phyloP scores from a whole-genome alignment of 2,797 vertebrate genomes.

The Thaleichthys pacificus region DNA sequence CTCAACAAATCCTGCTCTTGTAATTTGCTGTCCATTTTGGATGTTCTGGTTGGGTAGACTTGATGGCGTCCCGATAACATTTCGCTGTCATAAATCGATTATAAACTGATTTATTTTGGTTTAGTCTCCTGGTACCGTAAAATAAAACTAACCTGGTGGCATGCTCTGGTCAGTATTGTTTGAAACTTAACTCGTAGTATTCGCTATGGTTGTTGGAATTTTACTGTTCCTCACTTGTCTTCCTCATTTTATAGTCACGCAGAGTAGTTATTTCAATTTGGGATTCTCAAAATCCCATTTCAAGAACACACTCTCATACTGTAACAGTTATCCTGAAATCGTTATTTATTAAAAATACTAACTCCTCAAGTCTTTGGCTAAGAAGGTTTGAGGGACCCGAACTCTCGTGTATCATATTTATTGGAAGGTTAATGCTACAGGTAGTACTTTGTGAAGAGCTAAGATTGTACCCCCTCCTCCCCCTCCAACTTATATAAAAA shows the following conservation, averaged over 20 bases:
- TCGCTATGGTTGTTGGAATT: constrained; percentile 27
- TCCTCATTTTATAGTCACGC: constrained; percentile 29
- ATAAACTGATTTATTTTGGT: no score
- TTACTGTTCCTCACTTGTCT: constrained; percentile 39
- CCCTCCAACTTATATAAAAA: neutral
- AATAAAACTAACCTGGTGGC: neutral
- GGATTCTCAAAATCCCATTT: neutral
- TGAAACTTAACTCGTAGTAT: constrained; percentile 21
- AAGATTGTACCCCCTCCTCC: no score
- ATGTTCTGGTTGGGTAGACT: neutral
- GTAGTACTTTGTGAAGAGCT: neutral
- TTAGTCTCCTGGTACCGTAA: neutral
- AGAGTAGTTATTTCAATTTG: neutral
- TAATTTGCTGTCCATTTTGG: constrained; percentile 4
- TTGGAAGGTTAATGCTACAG: neutral
- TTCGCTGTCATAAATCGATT: neutral
- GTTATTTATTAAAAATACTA: neutral
- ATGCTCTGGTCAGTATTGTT: constrained; percentile 15
- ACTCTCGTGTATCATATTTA: neutral
- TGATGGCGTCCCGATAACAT: constrained; percentile 33
- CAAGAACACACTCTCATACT: neutral
- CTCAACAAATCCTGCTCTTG: constrained; percentile 14
- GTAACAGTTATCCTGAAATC: neutral
- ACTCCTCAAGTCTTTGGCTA: neutral
- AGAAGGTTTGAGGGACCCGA: neutral